phyloP scores from a whole-genome alignment of 1,140 invertebrate genomes.

The Drosophila oshimai region DNA sequence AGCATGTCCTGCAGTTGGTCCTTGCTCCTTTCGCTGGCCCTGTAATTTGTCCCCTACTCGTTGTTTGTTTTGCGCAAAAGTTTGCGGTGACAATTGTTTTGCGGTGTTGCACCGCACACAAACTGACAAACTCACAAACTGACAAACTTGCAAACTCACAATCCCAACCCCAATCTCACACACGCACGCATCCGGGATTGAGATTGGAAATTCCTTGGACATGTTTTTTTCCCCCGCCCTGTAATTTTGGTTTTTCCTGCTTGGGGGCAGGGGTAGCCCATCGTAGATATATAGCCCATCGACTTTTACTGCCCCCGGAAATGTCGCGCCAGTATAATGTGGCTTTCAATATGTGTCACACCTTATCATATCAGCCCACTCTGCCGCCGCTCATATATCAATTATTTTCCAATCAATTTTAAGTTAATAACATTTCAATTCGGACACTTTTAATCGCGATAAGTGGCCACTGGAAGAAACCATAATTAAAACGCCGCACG shows the following conservation, averaged over 20 bases:
- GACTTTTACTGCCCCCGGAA: conserved; percentile 6
- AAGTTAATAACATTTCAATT: conserved; percentile 54
- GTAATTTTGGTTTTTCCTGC: conserved; percentile 23
- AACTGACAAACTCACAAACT: conserved; percentile 7
- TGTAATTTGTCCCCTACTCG: conserved; percentile 63
- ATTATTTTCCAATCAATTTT: conserved; percentile 72
- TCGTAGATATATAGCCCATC: conserved; percentile 40
- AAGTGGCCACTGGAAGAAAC: conserved; percentile 24
- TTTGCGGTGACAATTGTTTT: conserved; percentile 76
- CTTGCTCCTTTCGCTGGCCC: conserved; percentile 13
- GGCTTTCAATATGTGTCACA: conserved; percentile 5
- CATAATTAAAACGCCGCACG: conserved; percentile 48
- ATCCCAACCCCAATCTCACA: conserved; percentile 12
- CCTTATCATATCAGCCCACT: conserved; percentile 53
- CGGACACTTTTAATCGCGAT: conserved; percentile 56
- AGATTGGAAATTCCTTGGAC: conserved; percentile 40
- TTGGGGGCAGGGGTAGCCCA: not conserved
- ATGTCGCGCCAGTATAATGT: not conserved
- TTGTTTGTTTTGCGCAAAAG: conserved; percentile 60
- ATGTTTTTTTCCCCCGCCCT: conserved; percentile 31
- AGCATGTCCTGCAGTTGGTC: conserved; percentile 33
- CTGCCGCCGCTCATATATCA: conserved; percentile 24
- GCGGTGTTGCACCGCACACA: conserved; percentile 17
- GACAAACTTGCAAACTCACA: conserved; percentile 1
- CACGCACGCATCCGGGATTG: conserved; percentile 22